These are phyloP conservation scores for Xylophagus ater DNA, from an alignment of 2,888 invertebrate species.

Conservation along the genomic window DNA sequence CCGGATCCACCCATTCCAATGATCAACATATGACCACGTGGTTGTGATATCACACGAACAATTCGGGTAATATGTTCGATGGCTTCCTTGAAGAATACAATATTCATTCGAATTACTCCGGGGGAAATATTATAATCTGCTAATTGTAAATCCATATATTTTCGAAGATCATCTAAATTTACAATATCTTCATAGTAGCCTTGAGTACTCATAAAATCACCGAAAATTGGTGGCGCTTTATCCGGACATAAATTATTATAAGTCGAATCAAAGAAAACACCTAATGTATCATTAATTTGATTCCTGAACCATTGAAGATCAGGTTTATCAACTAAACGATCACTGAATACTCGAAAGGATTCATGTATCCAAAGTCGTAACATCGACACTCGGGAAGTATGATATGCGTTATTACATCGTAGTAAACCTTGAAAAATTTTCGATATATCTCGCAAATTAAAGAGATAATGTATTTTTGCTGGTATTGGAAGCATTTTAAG, in stretches of 20 bases:
- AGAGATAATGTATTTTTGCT: constrained; percentile 79
- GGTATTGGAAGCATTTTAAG: constrained; percentile 75
- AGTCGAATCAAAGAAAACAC: constrained; percentile 68
- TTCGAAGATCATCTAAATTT: constrained; percentile 48
- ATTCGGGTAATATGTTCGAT: constrained; percentile 76
- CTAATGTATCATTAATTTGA: constrained; percentile 61
- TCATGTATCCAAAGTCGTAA: constrained; percentile 81
- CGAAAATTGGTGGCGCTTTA: constrained; percentile 58
- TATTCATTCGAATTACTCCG: constrained; percentile 65
- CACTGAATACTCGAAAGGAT: constrained; percentile 71
- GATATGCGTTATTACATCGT: constrained; percentile 63
- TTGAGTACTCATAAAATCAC: constrained; percentile 69
- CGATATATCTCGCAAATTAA: constrained; percentile 80
- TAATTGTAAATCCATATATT: constrained; percentile 41
- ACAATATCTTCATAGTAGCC: constrained; percentile 70
- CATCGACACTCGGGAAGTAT: constrained; percentile 57
- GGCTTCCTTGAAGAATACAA: constrained; percentile 78
- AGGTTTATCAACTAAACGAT: constrained; percentile 66
- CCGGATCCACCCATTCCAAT: constrained; percentile 83
- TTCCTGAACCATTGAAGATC: constrained; percentile 68
- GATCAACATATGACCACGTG: constrained; percentile 70
- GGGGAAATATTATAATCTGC: constrained; percentile 57
- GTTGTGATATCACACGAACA: constrained; percentile 72
- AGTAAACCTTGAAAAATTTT: constrained; percentile 74
- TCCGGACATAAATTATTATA: constrained; percentile 67